These are phyloP conservation scores for Ailurus styani DNA, from an alignment of 2,113 vertebrate species.

Conservation along the genomic window DNA sequence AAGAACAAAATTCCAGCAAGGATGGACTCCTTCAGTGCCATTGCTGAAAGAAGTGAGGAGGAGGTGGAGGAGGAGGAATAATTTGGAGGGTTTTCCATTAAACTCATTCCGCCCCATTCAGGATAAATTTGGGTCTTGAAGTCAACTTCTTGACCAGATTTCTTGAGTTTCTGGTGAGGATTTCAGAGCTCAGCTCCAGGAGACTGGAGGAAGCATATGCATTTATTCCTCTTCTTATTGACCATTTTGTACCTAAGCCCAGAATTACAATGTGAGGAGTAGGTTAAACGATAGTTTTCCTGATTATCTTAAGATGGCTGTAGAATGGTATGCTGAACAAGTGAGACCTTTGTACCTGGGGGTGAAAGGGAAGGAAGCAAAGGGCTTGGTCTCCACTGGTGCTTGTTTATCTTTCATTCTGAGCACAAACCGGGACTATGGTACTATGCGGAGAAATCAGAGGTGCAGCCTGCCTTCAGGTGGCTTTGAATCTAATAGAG, in stretches of 20 bases:
- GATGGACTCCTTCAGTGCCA: not conserved
- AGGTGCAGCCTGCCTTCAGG: not conserved
- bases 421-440: not conserved
- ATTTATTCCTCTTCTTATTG: not conserved
- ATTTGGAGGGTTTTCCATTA: not conserved
- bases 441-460: fast-evolving
- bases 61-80: not conserved
- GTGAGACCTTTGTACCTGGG: fast-evolving
- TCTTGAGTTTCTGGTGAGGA: not conserved
- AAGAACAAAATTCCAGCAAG: not conserved
- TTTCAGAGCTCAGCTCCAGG: not conserved
- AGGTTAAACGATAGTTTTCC: not conserved
- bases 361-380: not conserved
- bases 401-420: not conserved
- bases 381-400: not conserved
- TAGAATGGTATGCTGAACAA: not conserved
- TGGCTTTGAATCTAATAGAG: not conserved
- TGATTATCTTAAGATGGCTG: not conserved
- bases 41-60: not conserved
- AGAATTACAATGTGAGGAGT: no score
- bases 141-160: not conserved
- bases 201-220: not conserved
- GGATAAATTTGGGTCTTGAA: not conserved
- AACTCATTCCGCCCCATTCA: not conserved
- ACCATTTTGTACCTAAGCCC: not conserved